Evolutionary conservation across 1,140 invertebrate genomes (phyloP).

Genomic region (Mesaphorura yosii): DNA sequence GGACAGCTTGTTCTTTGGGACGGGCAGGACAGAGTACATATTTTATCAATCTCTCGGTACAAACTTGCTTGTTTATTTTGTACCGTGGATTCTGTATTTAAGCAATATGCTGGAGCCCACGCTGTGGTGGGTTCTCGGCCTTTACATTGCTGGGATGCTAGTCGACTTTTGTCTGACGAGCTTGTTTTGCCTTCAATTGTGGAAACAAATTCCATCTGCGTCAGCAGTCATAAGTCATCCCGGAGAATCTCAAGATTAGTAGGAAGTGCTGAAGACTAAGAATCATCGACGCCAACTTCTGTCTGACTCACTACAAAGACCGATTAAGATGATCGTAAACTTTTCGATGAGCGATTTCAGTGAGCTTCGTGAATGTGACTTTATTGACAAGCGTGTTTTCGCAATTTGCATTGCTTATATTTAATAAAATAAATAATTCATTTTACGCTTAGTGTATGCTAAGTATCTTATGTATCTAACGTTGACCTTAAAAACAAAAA

Average conservation of each 20-base stretch:
- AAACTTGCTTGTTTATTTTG: conserved; percentile 19
- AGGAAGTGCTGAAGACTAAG: no score
- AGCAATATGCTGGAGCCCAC: conserved; percentile 4
- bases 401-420: no score
- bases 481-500: conserved; percentile 27
- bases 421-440: no score
- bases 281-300: no score
- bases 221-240: no score
- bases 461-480: conserved; percentile 16
- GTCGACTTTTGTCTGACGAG: conserved; percentile 20
- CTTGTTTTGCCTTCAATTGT: conserved; percentile 13
- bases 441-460: no score
- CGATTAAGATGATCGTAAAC: no score
- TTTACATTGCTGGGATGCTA: conserved; percentile 19
- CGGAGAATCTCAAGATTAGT: no score
- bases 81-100: conserved; percentile 21
- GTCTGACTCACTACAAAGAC: no score
- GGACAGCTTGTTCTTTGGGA: conserved; percentile 22
- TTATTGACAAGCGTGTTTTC: no score
- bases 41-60: conserved; percentile 23
- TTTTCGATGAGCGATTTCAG: no score
- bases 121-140: conserved; percentile 14
- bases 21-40: conserved; percentile 18
- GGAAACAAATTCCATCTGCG: conserved; percentile 11
- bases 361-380: no score